Percentiles rank a stretch among this genome's conserved stretches.
Conservation (phyloP, 2,888 invertebrate species). For the Falcaria lacertinaria region DNA sequence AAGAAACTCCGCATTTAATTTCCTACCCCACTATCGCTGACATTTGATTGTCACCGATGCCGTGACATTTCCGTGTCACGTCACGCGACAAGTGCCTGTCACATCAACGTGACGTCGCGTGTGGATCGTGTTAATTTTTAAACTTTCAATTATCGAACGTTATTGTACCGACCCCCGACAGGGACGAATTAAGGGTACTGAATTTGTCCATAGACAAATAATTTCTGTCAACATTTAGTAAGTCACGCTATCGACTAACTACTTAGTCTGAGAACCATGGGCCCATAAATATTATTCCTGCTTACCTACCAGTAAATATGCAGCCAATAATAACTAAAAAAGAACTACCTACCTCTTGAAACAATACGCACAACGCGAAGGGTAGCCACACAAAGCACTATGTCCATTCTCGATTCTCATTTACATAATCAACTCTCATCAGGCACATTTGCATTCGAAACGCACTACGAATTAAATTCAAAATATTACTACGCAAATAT, state of each 20-base stretch:
- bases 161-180: conserved; percentile 19
- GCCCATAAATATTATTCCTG: too few relatives aligned
- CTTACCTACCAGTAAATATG: too few relatives aligned
- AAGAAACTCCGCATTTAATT: conserved; percentile 3
- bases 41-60: conserved; percentile 26
- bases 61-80: conserved; percentile 47
- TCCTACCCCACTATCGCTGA: conserved; percentile 20
- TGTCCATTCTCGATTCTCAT: conserved; percentile 48
- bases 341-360: too few relatives aligned
- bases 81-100: conserved; percentile 53
- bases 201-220: neutral
- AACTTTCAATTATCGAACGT: conserved; percentile 63
- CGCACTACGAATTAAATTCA: conserved; percentile 57
- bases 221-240: neutral
- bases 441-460: conserved; percentile 66
- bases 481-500: conserved; percentile 31
- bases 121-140: conserved; percentile 57
- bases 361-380: conserved; percentile 40
- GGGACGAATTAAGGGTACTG: neutral
- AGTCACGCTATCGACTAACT: too few relatives aligned
- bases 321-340: too few relatives aligned
- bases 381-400: conserved; percentile 38
- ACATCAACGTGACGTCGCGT: conserved; percentile 61
- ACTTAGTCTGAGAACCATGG: too few relatives aligned
- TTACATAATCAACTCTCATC: conserved; percentile 73